Evolutionary conservation across 1,140 invertebrate species (phyloP).

Genomic region (Cotesia glomerata): DNA sequence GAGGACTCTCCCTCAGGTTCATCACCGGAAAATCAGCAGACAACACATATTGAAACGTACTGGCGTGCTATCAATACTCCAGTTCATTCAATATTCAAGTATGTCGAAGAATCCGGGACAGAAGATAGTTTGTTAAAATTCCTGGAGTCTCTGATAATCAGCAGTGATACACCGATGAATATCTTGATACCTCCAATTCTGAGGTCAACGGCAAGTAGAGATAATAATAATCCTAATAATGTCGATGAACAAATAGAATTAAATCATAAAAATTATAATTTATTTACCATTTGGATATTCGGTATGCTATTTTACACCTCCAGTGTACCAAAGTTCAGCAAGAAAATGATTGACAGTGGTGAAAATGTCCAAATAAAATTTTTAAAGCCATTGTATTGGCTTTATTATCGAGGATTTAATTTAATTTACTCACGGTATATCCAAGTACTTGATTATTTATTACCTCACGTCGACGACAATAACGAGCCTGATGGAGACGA

Average conservation of each 20-base stretch:
- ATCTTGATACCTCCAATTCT: constrained; percentile 44
- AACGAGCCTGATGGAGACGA: constrained; percentile 38
- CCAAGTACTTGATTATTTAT: constrained; percentile 43
- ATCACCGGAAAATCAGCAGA: constrained; percentile 20
- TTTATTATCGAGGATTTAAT: constrained; percentile 44
- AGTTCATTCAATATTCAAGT: constrained; percentile 46
- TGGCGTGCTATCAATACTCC: constrained; percentile 50
- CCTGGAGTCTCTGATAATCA: constrained; percentile 45
- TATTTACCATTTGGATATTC: constrained; percentile 57
- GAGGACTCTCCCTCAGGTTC: constrained; percentile 16
- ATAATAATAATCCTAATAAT: constrained; percentile 28
- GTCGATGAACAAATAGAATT: constrained; percentile 32
- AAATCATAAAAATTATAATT: constrained; percentile 35
- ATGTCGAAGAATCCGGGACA: constrained; percentile 39
- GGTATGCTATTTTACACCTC: constrained; percentile 53
- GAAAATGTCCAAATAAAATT: constrained; percentile 54
- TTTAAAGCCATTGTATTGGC: constrained; percentile 48
- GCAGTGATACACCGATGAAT: constrained; percentile 46
- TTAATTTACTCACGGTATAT: constrained; percentile 47
- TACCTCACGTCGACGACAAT: neutral
- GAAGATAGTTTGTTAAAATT: constrained; percentile 43
- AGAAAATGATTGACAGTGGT: constrained; percentile 40
- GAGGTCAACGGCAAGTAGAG: constrained; percentile 25
- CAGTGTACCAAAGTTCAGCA: constrained; percentile 37
- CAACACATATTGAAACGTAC: constrained; percentile 39